Evolutionary conservation across 2,888 invertebrate species (phyloP).

Genomic region (Chaitophorus viminalis): DNA sequence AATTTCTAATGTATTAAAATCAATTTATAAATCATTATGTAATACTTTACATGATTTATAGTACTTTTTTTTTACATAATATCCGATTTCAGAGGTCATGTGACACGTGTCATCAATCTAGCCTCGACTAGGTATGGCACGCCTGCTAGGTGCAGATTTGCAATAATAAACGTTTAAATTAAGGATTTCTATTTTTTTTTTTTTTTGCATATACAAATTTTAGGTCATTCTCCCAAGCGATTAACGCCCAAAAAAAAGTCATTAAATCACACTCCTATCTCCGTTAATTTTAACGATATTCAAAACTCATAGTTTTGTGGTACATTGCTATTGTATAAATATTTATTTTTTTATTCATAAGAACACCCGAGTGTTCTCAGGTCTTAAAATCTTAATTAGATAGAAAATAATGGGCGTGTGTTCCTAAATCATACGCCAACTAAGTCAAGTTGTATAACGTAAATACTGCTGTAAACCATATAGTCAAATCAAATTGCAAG

Average conservation of each 20-base stretch:
- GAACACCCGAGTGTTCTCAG: background rate
- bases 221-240: background rate
- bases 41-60: no score
- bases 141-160: background rate
- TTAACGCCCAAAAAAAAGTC: background rate
- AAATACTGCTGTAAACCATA: background rate
- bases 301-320: background rate
- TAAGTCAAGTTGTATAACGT: background rate
- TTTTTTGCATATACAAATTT: background rate
- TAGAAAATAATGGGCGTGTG: background rate
- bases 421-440: background rate
- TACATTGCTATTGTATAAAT: background rate
- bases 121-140: no score
- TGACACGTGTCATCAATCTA: no score
- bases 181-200: background rate
- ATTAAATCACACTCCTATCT: background rate
- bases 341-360: background rate
- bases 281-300: background rate
- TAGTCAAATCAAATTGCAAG: background rate
- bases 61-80: no score
- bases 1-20: no score
- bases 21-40: no score
- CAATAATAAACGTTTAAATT: background rate
- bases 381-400: background rate
- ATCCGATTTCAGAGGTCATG: no score